Evolutionary conservation across 2,113 vertebrate genomes (phyloP).

Genomic region (Vulpes ferrilata): DNA sequence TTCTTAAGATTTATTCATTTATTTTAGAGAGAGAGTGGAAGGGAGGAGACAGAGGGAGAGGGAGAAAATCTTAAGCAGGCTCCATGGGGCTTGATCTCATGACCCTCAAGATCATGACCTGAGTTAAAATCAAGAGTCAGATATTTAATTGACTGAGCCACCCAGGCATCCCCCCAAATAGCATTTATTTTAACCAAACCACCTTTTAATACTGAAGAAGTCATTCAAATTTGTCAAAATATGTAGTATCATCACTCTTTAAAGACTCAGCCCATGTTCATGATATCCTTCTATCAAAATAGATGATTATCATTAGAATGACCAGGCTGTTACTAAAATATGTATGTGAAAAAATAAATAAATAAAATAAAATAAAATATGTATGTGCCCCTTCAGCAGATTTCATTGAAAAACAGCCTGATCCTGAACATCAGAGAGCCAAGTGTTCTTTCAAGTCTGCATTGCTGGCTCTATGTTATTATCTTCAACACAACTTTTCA

Average conservation of each 20-base stretch:
- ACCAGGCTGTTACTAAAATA: neutral
- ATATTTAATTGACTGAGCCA: neutral
- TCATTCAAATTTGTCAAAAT: neutral
- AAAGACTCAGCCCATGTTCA: neutral
- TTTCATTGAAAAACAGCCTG: neutral
- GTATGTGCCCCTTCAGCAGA: neutral
- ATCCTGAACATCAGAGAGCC: neutral
- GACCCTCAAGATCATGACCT: neutral
- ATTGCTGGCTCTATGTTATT: neutral
- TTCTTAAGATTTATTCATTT: neutral
- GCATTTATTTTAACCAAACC: neutral
- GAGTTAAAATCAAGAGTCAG: neutral
- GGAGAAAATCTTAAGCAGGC: neutral
- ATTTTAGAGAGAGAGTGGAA: neutral
- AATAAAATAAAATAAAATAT: neutral
- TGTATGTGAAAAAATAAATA: neutral
- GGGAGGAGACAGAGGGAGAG: neutral
- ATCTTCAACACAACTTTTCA: neutral
- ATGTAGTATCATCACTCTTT: neutral
- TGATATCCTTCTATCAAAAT: neutral
- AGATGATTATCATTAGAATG: neutral
- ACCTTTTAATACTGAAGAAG: accelerated
- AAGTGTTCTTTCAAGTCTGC: neutral
- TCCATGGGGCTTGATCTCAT: neutral
- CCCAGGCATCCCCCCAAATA: neutral